phyloP scores from a whole-genome alignment of 2,888 invertebrate genomes.

The Nineta flava region DNA sequence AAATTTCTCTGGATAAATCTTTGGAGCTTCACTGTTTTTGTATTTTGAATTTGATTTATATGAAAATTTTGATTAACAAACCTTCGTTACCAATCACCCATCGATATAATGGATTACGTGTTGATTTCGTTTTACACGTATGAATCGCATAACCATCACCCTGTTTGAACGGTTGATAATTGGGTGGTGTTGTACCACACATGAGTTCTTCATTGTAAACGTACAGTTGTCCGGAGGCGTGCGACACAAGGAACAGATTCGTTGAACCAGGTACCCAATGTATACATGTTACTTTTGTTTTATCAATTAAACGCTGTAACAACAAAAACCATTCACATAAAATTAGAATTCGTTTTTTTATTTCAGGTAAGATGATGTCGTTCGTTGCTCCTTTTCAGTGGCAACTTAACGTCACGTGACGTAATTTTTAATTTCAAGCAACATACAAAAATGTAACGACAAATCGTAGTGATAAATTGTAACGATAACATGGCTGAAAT shows the following conservation, averaged over 20 bases:
- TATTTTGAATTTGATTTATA: no score
- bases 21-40: no score
- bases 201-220: constrained; percentile 92
- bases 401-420: no score
- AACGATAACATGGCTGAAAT: no score
- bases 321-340: background rate
- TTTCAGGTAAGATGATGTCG: no score
- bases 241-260: constrained; percentile 86
- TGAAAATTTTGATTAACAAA: no score
- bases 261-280: constrained; percentile 94
- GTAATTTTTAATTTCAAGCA: no score
- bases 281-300: constrained; percentile 89
- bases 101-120: constrained; percentile 85
- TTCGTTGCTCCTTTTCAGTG: no score
- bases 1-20: no score
- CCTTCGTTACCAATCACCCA: constrained; percentile 71
- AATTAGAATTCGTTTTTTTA: constrained; percentile 4
- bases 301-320: constrained; percentile 73
- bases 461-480: no score
- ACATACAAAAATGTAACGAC: no score
- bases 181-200: constrained; percentile 79
- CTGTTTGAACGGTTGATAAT: constrained; percentile 88
- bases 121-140: constrained; percentile 92
- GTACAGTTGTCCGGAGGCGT: constrained; percentile 92
- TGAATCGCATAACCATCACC: constrained; percentile 89